A percentile compares a stretch with the other conserved stretches of the same genome.
These are phyloP conservation scores for Steatornis caripensis DNA, from an alignment of 2,113 vertebrate genomes.

Conservation along the genomic window DNA sequence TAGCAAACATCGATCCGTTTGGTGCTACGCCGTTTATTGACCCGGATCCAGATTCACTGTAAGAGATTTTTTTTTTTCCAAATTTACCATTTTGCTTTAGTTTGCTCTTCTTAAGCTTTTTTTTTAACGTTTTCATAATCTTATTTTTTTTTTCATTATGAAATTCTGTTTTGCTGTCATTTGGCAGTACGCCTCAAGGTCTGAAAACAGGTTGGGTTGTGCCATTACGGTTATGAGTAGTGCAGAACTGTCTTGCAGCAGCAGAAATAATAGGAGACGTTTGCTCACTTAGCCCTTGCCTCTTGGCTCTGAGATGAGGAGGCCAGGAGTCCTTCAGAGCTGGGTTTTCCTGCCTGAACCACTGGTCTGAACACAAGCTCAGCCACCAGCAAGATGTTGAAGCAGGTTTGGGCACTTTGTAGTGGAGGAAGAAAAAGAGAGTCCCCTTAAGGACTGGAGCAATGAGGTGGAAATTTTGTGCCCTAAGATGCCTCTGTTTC, in stretches of 20 bases:
- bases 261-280: neutral
- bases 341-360: neutral
- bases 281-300: neutral
- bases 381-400: neutral
- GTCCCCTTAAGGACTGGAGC: neutral
- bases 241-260: neutral
- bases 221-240: neutral
- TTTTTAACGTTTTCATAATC: neutral
- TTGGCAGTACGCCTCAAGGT: neutral
- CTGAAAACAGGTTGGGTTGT: neutral
- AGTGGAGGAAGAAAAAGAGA: neutral
- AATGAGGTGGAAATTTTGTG: neutral
- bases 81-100: neutral
- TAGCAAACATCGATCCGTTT: slow-evolving; percentile 95
- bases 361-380: neutral
- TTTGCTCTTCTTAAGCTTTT: neutral
- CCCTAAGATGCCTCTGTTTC: neutral
- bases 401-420: neutral
- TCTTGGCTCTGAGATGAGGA: neutral
- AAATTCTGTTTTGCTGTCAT: neutral
- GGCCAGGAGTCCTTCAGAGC: neutral
- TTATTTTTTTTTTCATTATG: neutral
- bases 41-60: slow-evolving; percentile 94
- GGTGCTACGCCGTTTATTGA: slow-evolving; percentile 96
- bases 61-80: slow-evolving; percentile 64